Evolutionary conservation across 2,113 vertebrate species (phyloP).

Genomic region (Sinosuthora webbiana): DNA sequence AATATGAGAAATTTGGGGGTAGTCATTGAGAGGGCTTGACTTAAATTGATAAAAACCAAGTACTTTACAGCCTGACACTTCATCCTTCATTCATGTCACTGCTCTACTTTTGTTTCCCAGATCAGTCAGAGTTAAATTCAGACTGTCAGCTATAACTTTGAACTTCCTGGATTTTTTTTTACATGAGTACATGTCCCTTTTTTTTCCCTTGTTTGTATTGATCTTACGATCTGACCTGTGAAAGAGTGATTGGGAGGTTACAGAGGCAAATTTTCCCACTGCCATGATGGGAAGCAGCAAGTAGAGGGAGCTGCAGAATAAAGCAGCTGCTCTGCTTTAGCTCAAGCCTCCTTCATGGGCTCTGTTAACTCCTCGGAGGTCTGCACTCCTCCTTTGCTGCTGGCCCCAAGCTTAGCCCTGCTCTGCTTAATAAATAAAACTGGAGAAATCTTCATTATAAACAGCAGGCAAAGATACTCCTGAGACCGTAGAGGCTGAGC

Average conservation of each 20-base stretch:
- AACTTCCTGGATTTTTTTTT: slow-evolving; percentile 31
- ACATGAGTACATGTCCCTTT: neutral
- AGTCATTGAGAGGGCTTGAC: neutral
- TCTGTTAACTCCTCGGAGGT: neutral
- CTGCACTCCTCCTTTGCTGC: neutral
- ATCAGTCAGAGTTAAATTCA: slow-evolving; percentile 28
- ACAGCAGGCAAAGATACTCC: neutral
- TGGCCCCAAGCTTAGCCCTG: neutral
- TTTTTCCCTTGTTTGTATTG: slow-evolving; percentile 9
- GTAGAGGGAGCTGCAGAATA: slow-evolving; percentile 64
- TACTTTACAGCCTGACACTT: neutral
- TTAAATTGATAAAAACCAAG: neutral
- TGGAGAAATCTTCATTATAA: neutral
- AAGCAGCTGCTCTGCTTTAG: neutral
- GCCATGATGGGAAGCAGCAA: slow-evolving; percentile 34
- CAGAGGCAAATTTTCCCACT: neutral
- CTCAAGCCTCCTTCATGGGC: neutral
- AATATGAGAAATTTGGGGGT: neutral
- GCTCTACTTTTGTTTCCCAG: neutral
- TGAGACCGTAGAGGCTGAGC: neutral
- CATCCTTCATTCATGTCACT: slow-evolving; percentile 5
- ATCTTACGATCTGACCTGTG: neutral
- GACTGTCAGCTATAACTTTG: slow-evolving; percentile 8
- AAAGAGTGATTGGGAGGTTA: neutral
- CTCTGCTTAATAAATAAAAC: neutral